Evolutionary conservation across 2,888 invertebrate species (phyloP).

Genomic region (Dryomyza anilis): DNA sequence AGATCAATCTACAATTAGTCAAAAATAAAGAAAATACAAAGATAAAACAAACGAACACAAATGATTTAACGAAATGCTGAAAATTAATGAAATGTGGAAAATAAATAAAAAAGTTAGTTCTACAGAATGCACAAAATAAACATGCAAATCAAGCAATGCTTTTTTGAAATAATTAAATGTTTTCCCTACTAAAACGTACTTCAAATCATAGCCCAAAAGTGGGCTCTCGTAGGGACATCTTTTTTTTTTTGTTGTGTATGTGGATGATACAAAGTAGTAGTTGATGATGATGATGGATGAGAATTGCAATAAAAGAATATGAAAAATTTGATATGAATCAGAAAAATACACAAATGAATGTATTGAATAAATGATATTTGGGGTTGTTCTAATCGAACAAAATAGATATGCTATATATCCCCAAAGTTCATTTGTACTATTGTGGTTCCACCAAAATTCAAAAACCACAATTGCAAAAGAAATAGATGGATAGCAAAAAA

Average conservation of each 20-base stretch:
- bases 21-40: constrained; percentile 53
- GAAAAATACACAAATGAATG: too few relatives aligned
- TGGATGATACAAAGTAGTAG: constrained; percentile 2
- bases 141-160: not conserved
- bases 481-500: not conserved
- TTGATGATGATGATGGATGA: constrained; percentile 2
- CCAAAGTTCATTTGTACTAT: too few relatives aligned
- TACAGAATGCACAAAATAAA: not conserved
- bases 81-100: constrained; percentile 28
- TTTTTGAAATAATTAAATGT: too few relatives aligned
- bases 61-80: not conserved
- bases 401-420: too few relatives aligned
- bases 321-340: not conserved
- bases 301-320: too few relatives aligned
- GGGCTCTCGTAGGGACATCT: constrained; percentile 59
- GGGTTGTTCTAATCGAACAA: not conserved
- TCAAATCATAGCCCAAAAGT: constrained; percentile 58
- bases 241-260: constrained; percentile 36
- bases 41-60: constrained; percentile 23
- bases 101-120: constrained; percentile 18
- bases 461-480: not conserved
- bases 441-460: not conserved
- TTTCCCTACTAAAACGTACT: constrained; percentile 51
- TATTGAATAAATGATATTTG: not conserved
- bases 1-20: constrained; percentile 69